A percentile compares a stretch with the other conserved stretches of the same genome.
Evolutionary conservation across 1,140 invertebrate genomes (phyloP).

Genomic region (Trypoxylus dichotomus): DNA sequence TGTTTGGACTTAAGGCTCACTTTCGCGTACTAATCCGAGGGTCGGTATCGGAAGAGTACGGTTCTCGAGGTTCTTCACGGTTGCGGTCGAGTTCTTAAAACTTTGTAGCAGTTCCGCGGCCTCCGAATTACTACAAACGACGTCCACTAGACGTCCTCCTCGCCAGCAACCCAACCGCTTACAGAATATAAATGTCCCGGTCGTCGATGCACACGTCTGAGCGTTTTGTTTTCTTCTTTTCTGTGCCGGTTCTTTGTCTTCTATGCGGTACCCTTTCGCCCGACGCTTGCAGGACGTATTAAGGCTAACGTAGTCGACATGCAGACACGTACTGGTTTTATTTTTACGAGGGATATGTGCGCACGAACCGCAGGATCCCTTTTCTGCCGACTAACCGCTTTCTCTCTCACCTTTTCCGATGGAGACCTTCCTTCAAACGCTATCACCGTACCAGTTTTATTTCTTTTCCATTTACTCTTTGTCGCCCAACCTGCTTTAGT

Average conservation of each 20-base stretch:
- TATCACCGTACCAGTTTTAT: not conserved
- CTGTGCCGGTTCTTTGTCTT: not conserved
- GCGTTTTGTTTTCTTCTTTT: not conserved
- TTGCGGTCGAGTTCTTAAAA: not conserved
- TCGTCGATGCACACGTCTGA: not conserved
- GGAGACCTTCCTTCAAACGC: not conserved
- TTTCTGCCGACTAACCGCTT: not conserved
- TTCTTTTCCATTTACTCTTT: conserved; percentile 7
- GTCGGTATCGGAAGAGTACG: not conserved
- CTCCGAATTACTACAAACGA: conserved; percentile 2
- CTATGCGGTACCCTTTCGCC: not conserved
- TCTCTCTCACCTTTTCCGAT: not conserved
- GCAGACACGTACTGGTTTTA: not conserved
- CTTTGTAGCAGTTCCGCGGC: not conserved
- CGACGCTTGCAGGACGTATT: not conserved
- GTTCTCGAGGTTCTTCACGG: not conserved
- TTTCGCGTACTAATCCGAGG: not conserved
- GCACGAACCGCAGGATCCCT: not conserved
- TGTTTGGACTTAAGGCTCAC: not conserved
- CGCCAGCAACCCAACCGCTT: not conserved
- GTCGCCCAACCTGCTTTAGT: not conserved
- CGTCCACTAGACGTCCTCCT: not conserved
- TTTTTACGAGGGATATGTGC: not conserved
- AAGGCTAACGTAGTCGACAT: not conserved
- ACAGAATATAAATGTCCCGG: not conserved